A percentile compares a stretch with the other conserved stretches of the same genome.
phyloP scores from a whole-genome alignment of 2,113 vertebrate species.

The Bettongia penicillata region DNA sequence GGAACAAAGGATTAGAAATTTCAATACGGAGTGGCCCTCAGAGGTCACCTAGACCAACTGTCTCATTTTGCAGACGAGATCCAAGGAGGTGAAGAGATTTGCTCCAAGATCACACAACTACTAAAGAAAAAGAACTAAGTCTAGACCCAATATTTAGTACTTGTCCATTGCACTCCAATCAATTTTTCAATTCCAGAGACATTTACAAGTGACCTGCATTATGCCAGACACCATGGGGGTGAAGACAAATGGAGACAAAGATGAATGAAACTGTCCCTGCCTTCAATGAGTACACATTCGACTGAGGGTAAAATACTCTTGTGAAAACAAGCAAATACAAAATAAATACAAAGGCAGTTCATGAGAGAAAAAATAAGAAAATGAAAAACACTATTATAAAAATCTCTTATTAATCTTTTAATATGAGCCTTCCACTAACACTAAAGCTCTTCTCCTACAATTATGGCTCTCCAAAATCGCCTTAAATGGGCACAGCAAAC shows the following conservation, averaged over 20 bases:
- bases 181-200: not conserved
- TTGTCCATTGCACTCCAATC: not conserved
- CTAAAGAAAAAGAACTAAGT: too few relatives aligned
- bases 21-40: too few relatives aligned
- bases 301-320: not conserved
- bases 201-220: not conserved
- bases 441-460: slow-evolving; percentile 18
- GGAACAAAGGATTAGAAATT: too few relatives aligned
- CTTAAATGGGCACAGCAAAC: not conserved
- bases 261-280: not conserved
- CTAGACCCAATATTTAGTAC: not conserved
- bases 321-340: not conserved
- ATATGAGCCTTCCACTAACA: not conserved
- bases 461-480: not conserved
- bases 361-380: too few relatives aligned
- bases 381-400: not conserved
- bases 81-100: too few relatives aligned
- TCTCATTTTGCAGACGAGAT: not conserved
- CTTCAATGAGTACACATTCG: not conserved
- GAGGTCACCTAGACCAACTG: not conserved
- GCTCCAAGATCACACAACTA: not conserved
- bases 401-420: not conserved
- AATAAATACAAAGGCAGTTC: not conserved
- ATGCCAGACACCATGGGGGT: not conserved
- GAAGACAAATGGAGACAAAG: not conserved